These are phyloP conservation scores for Dromas ardeola DNA, from an alignment of 2,113 vertebrate species.

Conservation along the genomic window DNA sequence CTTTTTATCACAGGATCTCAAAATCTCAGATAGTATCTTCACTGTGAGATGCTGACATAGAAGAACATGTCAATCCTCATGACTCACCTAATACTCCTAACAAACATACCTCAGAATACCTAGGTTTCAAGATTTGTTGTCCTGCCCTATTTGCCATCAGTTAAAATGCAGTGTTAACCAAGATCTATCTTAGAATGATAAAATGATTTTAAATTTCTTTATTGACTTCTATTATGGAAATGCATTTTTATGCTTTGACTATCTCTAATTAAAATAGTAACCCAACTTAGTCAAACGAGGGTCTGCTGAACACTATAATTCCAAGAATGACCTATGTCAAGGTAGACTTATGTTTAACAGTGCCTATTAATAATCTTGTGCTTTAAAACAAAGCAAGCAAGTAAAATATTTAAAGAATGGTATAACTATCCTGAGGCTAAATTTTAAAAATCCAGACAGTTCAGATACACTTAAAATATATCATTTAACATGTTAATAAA, in stretches of 20 bases:
- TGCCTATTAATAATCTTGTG: neutral
- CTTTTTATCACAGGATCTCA: neutral
- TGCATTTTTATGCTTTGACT: neutral
- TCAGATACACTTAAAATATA: neutral
- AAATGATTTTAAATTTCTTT: neutral
- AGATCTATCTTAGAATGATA: neutral
- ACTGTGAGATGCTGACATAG: neutral
- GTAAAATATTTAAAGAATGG: neutral
- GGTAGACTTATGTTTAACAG: neutral
- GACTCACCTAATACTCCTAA: neutral
- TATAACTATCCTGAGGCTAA: neutral
- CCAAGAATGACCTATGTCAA: neutral
- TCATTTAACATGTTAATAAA: neutral
- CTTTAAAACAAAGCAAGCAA: neutral
- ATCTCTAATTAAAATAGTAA: neutral
- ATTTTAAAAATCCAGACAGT: neutral
- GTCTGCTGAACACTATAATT: neutral
- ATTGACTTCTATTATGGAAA: neutral
- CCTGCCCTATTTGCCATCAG: neutral
- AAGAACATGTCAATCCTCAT: neutral
- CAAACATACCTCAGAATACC: neutral
- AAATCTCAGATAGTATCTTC: neutral
- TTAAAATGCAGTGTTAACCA: neutral
- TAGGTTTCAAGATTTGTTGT: neutral
- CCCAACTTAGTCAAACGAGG: neutral